Evolutionary conservation across 1,140 invertebrate species (phyloP).

Genomic region (Zelostemma sp.): DNA sequence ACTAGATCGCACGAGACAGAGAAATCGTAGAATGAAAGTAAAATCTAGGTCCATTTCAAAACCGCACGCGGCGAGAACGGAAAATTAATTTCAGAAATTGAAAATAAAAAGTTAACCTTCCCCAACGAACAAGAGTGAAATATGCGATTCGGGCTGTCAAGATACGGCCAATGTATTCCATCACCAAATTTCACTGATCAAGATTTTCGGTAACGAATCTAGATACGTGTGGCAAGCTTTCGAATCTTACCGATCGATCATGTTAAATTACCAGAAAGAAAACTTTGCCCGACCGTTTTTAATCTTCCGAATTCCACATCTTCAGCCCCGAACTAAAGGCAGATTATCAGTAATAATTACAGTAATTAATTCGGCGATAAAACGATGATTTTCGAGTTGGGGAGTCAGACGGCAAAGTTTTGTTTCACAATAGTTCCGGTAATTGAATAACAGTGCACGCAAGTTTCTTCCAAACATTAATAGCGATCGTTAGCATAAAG

Average conservation of each 20-base stretch:
- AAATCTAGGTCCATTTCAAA: not conserved
- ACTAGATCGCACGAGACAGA: too few relatives aligned
- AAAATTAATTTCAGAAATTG: too few relatives aligned
- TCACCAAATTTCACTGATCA: not conserved
- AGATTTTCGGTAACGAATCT: not conserved
- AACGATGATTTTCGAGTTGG: not conserved
- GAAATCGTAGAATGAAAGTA: too few relatives aligned
- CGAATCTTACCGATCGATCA: too few relatives aligned
- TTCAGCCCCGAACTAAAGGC: not conserved
- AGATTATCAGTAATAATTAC: too few relatives aligned
- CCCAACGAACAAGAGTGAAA: too few relatives aligned
- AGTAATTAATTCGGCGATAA: too few relatives aligned
- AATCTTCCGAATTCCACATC: not conserved
- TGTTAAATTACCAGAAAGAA: too few relatives aligned
- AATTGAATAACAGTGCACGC: not conserved
- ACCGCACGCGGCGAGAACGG: not conserved
- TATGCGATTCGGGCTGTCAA: too few relatives aligned
- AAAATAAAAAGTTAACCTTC: too few relatives aligned
- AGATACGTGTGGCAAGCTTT: not conserved
- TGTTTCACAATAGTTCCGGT: not conserved
- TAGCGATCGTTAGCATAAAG: not conserved
- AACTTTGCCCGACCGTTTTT: too few relatives aligned
- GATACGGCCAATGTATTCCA: too few relatives aligned
- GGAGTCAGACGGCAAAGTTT: not conserved
- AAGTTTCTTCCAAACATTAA: not conserved